Evolutionary conservation across 2,113 vertebrate genomes (phyloP), one percentile per base, ranked within the genome.

Genomic region (Bubo scandiacus): DNA sequence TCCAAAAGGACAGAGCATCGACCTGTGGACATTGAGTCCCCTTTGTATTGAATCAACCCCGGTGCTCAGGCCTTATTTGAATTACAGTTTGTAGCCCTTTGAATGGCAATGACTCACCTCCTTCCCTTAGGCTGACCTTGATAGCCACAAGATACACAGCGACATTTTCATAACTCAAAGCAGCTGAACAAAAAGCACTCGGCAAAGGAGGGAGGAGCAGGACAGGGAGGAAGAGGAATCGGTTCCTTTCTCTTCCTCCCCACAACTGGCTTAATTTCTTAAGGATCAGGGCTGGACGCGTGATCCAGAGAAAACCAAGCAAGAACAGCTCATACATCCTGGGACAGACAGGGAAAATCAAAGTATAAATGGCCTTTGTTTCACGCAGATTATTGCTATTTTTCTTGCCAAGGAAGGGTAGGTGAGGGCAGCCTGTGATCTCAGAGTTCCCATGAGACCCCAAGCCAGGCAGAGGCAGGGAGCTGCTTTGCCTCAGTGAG

Each of bases 91-190:
- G 57, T 40, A 62, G 74, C 54, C 85, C 43, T 74, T 55, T 78
- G 58, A 90, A 81, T 77, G 72, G 84, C 75, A 89, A 16, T 81
- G 62, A 84, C 77, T 92, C 84, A 90, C 82, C 89, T 90, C 72
- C 65, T 72, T 81, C 65, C 74, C 45, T 94, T 32, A 75, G 27
- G 34, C 59, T 63, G 89, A 82, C 68, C 89, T 94, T 88, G 82
- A 58, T 23, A 86, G 38, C 78, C 74, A 74, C 42, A 49, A 70
- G 38, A 61, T 43, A 62, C 0, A 3, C 5, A 67, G 86, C 17
- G 19, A 71, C 92, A 40, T 65, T 32, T 88, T 88, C 68, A 5
- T 54, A 95, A 92, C 55, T 55, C 65, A 79, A 52, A 80, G 45
- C 78, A 95, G 70, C 65, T 65, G 80, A 94, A 80, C 12, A 70